A percentile compares a stretch with the other conserved stretches of the same genome.
phyloP scores from a whole-genome alignment of 2,113 vertebrate genomes.

The Periophthalmodon schlosseri region DNA sequence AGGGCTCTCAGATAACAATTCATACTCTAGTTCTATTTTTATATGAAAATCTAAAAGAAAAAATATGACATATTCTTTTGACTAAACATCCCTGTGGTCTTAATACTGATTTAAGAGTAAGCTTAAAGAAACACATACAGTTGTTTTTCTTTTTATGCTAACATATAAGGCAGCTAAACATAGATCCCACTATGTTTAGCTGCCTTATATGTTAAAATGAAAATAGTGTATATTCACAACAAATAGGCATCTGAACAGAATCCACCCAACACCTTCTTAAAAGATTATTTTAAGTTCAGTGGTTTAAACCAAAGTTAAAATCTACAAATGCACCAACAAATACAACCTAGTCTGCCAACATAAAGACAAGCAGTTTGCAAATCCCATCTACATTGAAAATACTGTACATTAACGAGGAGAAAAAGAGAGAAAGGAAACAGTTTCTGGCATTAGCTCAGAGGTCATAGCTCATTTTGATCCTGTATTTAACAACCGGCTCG shows the following conservation, averaged over 20 bases:
- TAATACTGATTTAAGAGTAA: too few species aligned
- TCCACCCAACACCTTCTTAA: not conserved
- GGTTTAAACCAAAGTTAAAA: conserved; percentile 6
- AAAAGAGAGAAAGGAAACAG: not conserved
- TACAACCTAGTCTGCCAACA: not conserved
- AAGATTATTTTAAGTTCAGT: not conserved
- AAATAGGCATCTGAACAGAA: not conserved
- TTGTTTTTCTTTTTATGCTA: too few species aligned
- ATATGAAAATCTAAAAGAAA: too few species aligned
- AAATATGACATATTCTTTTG: not conserved
- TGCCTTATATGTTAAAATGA: too few species aligned
- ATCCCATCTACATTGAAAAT: not conserved
- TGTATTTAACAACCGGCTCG: conserved; percentile 13
- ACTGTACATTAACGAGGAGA: not conserved
- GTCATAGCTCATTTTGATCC: not conserved
- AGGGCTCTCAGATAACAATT: not conserved
- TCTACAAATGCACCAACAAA: not conserved
- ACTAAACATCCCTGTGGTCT: too few species aligned
- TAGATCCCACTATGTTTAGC: too few species aligned
- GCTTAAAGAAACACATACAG: too few species aligned
- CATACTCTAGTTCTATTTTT: not conserved
- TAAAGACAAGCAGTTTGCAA: not conserved
- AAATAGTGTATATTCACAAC: not conserved
- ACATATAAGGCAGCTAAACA: too few species aligned
- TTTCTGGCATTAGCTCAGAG: not conserved